These are phyloP conservation scores for Drosophila varians DNA, from an alignment of 1,140 invertebrate species.

Conservation along the genomic window DNA sequence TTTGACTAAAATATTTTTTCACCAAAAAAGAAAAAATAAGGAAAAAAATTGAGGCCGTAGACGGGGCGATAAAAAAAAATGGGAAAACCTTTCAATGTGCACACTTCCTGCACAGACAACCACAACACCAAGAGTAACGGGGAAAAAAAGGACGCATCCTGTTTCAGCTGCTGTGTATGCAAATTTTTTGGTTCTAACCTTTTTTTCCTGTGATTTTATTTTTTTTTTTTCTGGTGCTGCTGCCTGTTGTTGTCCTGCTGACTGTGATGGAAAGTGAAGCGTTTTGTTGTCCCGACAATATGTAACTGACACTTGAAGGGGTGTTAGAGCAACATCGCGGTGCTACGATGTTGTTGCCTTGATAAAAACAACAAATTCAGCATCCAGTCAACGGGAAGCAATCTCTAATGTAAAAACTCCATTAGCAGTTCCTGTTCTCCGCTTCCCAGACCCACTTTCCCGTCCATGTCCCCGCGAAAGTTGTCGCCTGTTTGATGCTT, in stretches of 20 bases:
- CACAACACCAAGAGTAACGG: constrained; percentile 31
- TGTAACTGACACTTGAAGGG: constrained; percentile 81
- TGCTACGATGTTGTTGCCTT: constrained; percentile 47
- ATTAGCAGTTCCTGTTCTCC: constrained; percentile 66
- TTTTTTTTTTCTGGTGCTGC: constrained; percentile 6
- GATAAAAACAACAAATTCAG: constrained; percentile 52
- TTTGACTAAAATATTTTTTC: constrained; percentile 60
- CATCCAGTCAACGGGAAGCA: constrained; percentile 46
- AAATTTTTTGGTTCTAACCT: constrained; percentile 72
- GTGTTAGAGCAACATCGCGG: constrained; percentile 70
- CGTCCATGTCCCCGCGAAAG: constrained; percentile 23
- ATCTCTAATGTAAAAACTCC: constrained; percentile 76
- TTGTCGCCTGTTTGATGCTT: constrained; percentile 79
- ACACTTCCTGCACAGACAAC: constrained; percentile 79
- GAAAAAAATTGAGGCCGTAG: constrained; percentile 1
- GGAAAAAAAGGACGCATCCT: constrained; percentile 56
- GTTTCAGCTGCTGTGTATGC: constrained; percentile 77
- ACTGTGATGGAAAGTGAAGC: constrained; percentile 68
- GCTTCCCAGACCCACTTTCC: constrained; percentile 4
- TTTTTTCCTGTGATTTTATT: constrained; percentile 44
- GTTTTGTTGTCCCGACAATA: constrained; percentile 80
- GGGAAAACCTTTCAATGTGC: constrained; percentile 54
- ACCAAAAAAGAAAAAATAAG: constrained; percentile 21
- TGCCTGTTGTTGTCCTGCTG: constrained; percentile 11
- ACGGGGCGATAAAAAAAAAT: constrained; percentile 1